phyloP scores from a whole-genome alignment of 2,113 vertebrate genomes.

The Halichoerus grypus region DNA sequence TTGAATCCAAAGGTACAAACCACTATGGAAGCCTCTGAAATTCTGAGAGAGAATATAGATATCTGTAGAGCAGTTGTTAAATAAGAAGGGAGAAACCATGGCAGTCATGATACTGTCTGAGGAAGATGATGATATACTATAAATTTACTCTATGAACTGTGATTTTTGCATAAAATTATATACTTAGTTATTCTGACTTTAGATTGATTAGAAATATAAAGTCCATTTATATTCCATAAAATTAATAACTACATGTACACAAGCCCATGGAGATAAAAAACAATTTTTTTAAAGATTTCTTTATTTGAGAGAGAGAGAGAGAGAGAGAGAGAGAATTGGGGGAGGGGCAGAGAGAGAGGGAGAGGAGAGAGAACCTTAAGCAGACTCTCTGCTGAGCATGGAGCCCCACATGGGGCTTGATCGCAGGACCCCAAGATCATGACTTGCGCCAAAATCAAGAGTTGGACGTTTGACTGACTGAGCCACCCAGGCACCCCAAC shows the following conservation, averaged over 20 bases:
- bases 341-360: background rate
- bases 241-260: background rate
- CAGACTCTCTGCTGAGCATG: background rate
- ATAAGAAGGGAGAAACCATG: background rate
- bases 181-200: conserved; percentile 41
- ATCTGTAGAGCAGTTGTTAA: background rate
- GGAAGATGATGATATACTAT: background rate
- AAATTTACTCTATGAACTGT: background rate
- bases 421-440: background rate
- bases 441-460: background rate
- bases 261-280: background rate
- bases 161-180: conserved; percentile 5
- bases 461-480: background rate
- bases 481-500: background rate
- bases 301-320: background rate
- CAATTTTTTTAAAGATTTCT: background rate
- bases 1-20: background rate
- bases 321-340: background rate
- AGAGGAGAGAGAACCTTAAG: background rate
- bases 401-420: background rate
- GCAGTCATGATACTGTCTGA: background rate
- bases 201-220: conserved; percentile 20
- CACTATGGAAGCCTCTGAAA: conserved; percentile 19
- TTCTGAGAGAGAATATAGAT: conserved; percentile 14
- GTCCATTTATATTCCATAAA: conserved; percentile 8